phyloP scores from a whole-genome alignment of 1,140 invertebrate genomes.

The Laupala kohalensis region DNA sequence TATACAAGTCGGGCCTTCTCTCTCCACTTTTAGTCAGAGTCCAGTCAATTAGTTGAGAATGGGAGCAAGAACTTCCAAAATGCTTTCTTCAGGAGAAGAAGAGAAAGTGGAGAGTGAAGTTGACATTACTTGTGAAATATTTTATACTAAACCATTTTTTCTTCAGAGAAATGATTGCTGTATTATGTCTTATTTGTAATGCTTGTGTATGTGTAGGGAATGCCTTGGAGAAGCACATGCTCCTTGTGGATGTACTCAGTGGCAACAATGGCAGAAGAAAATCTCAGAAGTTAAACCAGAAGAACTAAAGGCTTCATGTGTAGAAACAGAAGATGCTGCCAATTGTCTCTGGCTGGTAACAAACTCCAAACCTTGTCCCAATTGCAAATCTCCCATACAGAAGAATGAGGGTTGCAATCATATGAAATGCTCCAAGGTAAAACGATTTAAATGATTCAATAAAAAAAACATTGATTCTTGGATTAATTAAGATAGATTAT shows the following conservation, averaged over 20 bases:
- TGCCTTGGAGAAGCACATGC: constrained; percentile 49
- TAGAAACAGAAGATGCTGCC: constrained; percentile 49
- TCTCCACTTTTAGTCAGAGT: too few species aligned
- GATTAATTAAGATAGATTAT: too few species aligned
- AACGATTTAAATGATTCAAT: too few species aligned
- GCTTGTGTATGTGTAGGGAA: constrained; percentile 9
- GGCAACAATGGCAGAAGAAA: constrained; percentile 49
- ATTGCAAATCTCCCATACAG: constrained; percentile 60
- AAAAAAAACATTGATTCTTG: too few species aligned
- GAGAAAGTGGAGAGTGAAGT: background rate
- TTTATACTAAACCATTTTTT: too few species aligned
- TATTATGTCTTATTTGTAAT: background rate
- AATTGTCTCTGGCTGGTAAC: constrained; percentile 60
- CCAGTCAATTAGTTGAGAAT: too few species aligned
- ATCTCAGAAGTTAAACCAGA: constrained; percentile 51
- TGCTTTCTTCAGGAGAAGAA: too few species aligned
- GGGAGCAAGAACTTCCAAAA: too few species aligned
- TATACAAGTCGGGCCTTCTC: too few species aligned
- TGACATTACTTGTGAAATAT: too few species aligned
- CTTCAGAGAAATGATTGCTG: too few species aligned
- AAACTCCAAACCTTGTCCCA: constrained; percentile 60
- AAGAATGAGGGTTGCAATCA: constrained; percentile 70
- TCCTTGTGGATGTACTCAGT: constrained; percentile 51
- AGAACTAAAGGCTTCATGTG: constrained; percentile 41
- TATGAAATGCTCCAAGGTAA: constrained; percentile 61